A percentile compares a stretch with the other conserved stretches of the same genome.
Evolutionary conservation across 2,797 vertebrate species (phyloP).

Genomic region (Poecilia wingei): DNA sequence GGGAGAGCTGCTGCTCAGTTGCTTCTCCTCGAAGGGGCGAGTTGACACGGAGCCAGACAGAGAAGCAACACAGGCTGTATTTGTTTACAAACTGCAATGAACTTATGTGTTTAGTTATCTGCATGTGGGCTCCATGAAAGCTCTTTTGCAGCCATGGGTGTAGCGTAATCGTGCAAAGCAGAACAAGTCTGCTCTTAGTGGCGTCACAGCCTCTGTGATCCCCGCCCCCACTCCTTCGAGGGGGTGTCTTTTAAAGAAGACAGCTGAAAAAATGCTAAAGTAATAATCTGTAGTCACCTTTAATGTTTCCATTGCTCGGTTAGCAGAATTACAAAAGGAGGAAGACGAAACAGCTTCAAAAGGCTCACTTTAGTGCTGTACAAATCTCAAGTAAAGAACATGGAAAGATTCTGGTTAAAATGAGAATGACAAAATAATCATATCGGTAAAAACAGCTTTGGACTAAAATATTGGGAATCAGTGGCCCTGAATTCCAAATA

Average conservation of each 20-base stretch:
- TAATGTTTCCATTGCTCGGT: not conserved
- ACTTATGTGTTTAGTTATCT: not conserved
- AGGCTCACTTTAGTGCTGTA: not conserved
- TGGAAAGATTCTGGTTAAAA: not conserved
- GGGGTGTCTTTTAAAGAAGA: not conserved
- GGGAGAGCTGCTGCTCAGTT: not conserved
- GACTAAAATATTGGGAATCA: not conserved
- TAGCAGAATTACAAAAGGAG: not conserved
- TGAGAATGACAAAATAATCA: not conserved
- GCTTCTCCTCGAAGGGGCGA: not conserved
- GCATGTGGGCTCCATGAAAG: not conserved
- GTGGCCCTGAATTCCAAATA: not conserved
- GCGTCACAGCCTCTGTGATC: not conserved
- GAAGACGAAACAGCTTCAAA: not conserved
- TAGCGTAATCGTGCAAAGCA: not conserved
- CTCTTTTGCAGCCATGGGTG: not conserved
- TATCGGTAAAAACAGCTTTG: not conserved
- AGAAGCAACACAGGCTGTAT: not conserved
- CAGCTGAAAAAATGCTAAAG: not conserved
- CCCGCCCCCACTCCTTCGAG: not conserved
- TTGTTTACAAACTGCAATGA: not conserved
- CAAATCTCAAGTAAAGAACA: not conserved
- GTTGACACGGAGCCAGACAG: not conserved
- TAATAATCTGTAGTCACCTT: not conserved
- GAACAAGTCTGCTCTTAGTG: not conserved